Percentiles rank a stretch among this genome's conserved stretches.
phyloP scores from a whole-genome alignment of 2,888 invertebrate species.

The Drosophila prostipennis region DNA sequence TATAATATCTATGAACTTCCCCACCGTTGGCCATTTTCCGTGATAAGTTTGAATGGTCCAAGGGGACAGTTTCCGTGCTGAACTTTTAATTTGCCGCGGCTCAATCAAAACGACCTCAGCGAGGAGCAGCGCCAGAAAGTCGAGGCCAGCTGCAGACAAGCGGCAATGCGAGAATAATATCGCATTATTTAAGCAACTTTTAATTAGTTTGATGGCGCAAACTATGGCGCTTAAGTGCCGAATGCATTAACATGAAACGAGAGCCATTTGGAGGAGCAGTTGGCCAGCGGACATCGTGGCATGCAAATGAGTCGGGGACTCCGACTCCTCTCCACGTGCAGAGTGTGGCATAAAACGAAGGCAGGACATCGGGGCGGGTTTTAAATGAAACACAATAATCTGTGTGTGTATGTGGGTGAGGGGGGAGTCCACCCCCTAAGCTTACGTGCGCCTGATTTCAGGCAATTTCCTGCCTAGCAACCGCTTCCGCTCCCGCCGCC shows the following conservation, averaged over 20 bases:
- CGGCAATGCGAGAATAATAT: constrained; percentile 50
- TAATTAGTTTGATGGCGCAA: constrained; percentile 75
- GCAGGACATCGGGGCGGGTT: constrained; percentile 39
- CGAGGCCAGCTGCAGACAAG: constrained; percentile 28
- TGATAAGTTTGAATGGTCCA: constrained; percentile 14
- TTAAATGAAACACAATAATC: constrained; percentile 40
- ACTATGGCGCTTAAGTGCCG: constrained; percentile 71
- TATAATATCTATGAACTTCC: background rate
- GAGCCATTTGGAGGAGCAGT: constrained; percentile 52
- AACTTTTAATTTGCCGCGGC: constrained; percentile 28
- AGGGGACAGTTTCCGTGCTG: constrained; percentile 18
- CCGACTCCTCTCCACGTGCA: background rate
- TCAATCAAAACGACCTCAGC: constrained; percentile 45
- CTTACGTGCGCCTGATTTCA: constrained; percentile 80
- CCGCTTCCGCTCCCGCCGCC: constrained; percentile 75
- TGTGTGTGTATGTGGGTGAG: constrained; percentile 10
- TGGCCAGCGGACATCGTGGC: constrained; percentile 47
- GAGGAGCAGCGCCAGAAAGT: constrained; percentile 7
- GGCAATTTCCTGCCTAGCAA: constrained; percentile 82
- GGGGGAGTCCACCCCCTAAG: constrained; percentile 10
- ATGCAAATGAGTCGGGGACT: constrained; percentile 65
- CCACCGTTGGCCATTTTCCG: background rate
- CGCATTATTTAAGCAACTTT: constrained; percentile 71
- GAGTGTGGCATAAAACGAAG: constrained; percentile 35
- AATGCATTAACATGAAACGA: constrained; percentile 71